A percentile compares a stretch with the other conserved stretches of the same genome.
These are phyloP conservation scores for Bubalus kerabau DNA, from an alignment of 2,113 vertebrate genomes.

Conservation along the genomic window DNA sequence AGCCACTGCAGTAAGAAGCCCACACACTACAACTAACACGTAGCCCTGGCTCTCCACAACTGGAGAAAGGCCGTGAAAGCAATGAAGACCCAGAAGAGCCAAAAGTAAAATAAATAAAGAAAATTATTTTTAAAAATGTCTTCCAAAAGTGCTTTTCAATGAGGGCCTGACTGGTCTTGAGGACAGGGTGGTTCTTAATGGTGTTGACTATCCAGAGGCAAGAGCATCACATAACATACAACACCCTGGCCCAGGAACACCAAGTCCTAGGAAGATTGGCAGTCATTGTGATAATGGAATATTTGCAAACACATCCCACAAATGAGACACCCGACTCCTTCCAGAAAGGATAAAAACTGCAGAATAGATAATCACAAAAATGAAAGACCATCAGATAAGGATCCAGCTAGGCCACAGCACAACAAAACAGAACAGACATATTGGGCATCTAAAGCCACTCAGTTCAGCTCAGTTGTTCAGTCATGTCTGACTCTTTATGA, in stretches of 20 bases:
- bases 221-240: rapidly evolving
- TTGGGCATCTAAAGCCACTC: background rate
- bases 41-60: background rate
- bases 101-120: background rate
- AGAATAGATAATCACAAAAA: background rate
- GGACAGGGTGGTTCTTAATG: background rate
- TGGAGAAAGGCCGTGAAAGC: background rate
- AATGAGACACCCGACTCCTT: background rate
- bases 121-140: background rate
- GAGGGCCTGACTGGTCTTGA: background rate
- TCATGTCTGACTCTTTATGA: background rate
- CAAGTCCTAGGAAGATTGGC: background rate
- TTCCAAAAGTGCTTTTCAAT: background rate
- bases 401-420: background rate
- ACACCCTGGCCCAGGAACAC: background rate
- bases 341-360: background rate
- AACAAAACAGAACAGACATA: background rate
- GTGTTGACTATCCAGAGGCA: background rate
- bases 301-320: background rate
- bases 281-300: background rate
- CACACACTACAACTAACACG: background rate
- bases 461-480: background rate
- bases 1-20: background rate
- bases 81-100: background rate
- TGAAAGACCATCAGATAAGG: too few species aligned